These are phyloP conservation scores for Engraulis encrasicolus DNA, from an alignment of 2,113 vertebrate species.

Conservation along the genomic window DNA sequence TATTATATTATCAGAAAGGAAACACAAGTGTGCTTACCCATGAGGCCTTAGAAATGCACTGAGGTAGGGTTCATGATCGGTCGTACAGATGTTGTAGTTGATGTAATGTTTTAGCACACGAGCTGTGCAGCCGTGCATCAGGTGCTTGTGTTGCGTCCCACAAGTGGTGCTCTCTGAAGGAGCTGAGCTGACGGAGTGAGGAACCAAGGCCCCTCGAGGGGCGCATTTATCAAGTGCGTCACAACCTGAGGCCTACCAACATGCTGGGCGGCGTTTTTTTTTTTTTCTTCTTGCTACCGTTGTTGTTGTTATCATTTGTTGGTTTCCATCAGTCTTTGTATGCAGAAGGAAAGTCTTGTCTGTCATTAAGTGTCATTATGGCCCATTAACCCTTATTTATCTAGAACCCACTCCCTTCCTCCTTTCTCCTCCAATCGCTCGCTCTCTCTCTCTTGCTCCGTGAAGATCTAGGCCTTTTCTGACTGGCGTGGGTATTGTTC, in stretches of 20 bases:
- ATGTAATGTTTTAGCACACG: background rate
- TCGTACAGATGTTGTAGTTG: background rate
- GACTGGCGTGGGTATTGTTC: background rate
- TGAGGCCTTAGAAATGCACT: no score
- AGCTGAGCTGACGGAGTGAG: constrained; percentile 50
- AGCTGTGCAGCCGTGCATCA: background rate
- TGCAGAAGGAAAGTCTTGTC: constrained; percentile 73
- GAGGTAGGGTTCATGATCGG: background rate
- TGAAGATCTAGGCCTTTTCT: background rate
- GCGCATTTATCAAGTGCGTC: constrained; percentile 54
- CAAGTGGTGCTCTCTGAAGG: constrained; percentile 34
- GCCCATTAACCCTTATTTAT: constrained; percentile 81
- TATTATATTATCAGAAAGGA: background rate
- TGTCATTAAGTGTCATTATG: constrained; percentile 79
- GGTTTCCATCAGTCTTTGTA: constrained; percentile 66
- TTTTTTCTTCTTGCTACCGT: constrained; percentile 58
- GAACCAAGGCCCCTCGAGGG: background rate
- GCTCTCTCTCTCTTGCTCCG: background rate
- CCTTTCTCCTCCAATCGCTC: background rate
- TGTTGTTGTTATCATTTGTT: constrained; percentile 71
- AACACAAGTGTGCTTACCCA: background rate
- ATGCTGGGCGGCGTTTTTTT: constrained; percentile 53
- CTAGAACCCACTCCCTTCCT: constrained; percentile 73
- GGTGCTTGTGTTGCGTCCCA: background rate
- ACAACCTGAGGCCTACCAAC: constrained; percentile 56